A percentile compares a stretch with the other conserved stretches of the same genome.
Conservation (phyloP, 2,888 invertebrate species). For the Amphiduros pacificus region DNA sequence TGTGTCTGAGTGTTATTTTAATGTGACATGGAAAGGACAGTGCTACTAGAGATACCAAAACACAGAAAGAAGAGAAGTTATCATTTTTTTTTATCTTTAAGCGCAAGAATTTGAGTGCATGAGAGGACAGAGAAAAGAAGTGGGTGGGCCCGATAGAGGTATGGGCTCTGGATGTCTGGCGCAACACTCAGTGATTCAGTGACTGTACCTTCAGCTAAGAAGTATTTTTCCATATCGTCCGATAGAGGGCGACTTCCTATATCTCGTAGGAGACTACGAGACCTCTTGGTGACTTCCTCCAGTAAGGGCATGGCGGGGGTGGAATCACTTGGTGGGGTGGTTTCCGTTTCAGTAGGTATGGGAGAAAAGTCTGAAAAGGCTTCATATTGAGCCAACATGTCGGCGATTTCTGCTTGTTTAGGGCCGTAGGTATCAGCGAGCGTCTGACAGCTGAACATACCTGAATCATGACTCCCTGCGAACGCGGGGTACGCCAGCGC, state of each 20-base stretch:
- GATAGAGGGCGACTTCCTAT: conserved; percentile 36
- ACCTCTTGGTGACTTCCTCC: conserved; percentile 65
- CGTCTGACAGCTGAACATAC: conserved; percentile 2
- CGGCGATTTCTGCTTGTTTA: background rate
- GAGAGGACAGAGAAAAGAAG: too few relatives aligned
- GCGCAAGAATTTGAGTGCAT: too few relatives aligned
- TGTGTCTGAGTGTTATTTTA: too few relatives aligned
- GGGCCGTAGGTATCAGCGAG: conserved; percentile 5
- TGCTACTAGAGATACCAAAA: too few relatives aligned
- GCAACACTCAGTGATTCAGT: too few relatives aligned
- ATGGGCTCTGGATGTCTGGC: too few relatives aligned
- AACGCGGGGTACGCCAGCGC: background rate
- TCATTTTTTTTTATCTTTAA: too few relatives aligned
- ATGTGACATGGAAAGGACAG: too few relatives aligned
- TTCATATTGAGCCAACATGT: conserved; percentile 10
- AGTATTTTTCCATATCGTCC: conserved; percentile 36
- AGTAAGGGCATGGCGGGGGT: conserved; percentile 66
- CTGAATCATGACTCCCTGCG: background rate
- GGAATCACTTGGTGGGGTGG: conserved; percentile 26
- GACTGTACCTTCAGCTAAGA: conserved; percentile 28
- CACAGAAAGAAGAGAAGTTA: too few relatives aligned
- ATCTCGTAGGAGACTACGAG: conserved; percentile 60
- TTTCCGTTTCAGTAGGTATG: conserved; percentile 54
- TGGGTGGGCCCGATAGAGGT: too few relatives aligned
- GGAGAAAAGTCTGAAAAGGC: conserved; percentile 57